Evolutionary conservation across 2,113 vertebrate genomes (phyloP), one percentile per base, ranked within the genome.

Genomic region (Fregata magnificens): DNA sequence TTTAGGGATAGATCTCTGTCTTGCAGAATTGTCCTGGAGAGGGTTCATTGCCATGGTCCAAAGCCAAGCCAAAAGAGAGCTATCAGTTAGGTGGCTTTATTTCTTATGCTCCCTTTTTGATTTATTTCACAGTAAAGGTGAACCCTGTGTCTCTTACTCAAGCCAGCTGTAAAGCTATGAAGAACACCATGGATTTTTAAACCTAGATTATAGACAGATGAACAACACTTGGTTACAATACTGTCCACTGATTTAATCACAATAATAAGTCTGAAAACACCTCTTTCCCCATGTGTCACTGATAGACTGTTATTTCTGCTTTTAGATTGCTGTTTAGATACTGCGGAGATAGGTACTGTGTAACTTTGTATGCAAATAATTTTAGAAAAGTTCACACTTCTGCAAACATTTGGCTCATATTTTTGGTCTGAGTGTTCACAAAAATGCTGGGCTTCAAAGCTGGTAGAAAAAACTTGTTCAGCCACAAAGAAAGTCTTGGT

Each of bases 261-360:
- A 6, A 3, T 8, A 45, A 7, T 38, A 42, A 53, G 5, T 29
- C 17, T 40, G 44, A 70, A 86, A 77, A 45, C 13, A 45, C 3
- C 5, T 73, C 6, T 59, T 45, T 56, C 44, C 19, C 20, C 11
- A 4, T 7, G 3, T 16, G 18, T 49, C 44, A 42, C 9, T 18
- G 13, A 28, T 15, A 72, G 4, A 55, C 1, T 47, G 1, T 42
- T 72, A 13, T 73, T 90, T 86, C 45, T 81, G 16, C 16, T 72
- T 86, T 82, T 77, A 53, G 14, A 6, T 25, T 86, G 36, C 2
- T 77, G 6, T 55, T 85, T 56, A 61, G 16, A 6, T 34, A 34
- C 13, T 5, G 2, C 2, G 2, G 9, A 53, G 13, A 17, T 61
- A 63, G 16, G 4, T 32, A 12, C 3, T 44, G 3, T 3, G 11